phyloP scores from a whole-genome alignment of 2,888 invertebrate species.

The Lithophane semibrunnea region DNA sequence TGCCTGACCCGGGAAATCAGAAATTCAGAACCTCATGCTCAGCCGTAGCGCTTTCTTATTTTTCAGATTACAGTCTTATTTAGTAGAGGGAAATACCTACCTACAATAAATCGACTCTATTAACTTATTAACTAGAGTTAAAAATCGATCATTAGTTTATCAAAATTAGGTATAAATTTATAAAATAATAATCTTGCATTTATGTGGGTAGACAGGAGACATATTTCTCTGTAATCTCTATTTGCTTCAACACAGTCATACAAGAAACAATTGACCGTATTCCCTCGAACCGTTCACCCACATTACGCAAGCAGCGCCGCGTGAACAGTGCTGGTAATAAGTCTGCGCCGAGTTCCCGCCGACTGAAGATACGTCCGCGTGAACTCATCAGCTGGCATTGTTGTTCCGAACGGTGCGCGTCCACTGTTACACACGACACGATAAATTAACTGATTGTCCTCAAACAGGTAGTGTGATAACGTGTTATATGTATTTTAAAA shows the following conservation, averaged over 20 bases:
- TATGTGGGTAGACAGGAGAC: neutral
- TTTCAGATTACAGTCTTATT: neutral
- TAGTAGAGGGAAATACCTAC: neutral
- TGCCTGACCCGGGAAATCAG: neutral
- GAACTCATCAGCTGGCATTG: slow-evolving; percentile 67
- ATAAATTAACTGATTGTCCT: neutral
- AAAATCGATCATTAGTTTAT: neutral
- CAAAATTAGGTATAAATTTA: neutral
- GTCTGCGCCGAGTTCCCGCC: slow-evolving; percentile 26
- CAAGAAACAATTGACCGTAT: slow-evolving; percentile 2
- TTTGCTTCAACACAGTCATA: neutral
- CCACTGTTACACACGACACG: slow-evolving; percentile 38
- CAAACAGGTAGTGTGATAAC: neutral
- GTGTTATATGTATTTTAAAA: too few species aligned
- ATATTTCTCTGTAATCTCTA: too few species aligned
- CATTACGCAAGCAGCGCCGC: slow-evolving; percentile 17
- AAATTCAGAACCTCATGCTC: neutral
- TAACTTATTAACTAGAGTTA: neutral
- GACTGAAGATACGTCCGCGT: slow-evolving; percentile 52
- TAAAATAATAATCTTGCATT: neutral
- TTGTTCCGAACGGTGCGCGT: slow-evolving; percentile 35
- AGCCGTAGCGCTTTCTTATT: neutral
- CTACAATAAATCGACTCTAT: neutral
- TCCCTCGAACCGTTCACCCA: neutral
- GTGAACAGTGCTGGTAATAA: slow-evolving; percentile 51